phyloP scores from a whole-genome alignment of 2,797 vertebrate species.

The Tragelaphus oryx region DNA sequence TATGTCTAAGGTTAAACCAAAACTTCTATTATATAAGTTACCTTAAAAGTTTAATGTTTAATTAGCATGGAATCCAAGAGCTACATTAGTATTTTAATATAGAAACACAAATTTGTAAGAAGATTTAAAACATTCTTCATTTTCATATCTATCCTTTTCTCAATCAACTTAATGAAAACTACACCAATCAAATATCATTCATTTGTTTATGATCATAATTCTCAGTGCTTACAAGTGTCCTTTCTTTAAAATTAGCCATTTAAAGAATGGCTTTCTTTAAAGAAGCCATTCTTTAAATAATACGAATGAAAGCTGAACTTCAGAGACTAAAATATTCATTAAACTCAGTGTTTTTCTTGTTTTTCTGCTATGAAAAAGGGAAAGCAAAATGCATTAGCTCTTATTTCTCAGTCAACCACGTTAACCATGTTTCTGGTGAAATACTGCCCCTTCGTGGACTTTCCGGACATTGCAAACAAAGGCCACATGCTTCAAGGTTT shows the following conservation, averaged over 20 bases:
- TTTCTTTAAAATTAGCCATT: no score
- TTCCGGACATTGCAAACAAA: not conserved
- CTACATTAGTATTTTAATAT: not conserved
- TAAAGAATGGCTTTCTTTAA: no score
- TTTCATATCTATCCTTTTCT: not conserved
- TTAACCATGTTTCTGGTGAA: not conserved
- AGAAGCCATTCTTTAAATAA: not conserved
- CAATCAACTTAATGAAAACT: not conserved
- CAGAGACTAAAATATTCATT: not conserved
- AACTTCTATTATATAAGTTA: not conserved
- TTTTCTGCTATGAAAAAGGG: not conserved
- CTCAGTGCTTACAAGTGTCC: not conserved
- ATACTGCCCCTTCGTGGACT: conserved; percentile 49
- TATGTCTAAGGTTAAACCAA: not conserved
- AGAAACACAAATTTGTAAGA: not conserved
- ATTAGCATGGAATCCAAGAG: not conserved
- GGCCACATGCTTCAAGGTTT: not conserved
- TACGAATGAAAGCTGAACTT: not conserved
- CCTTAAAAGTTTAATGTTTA: not conserved
- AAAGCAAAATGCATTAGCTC: not conserved
- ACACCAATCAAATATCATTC: not conserved
- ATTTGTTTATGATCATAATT: not conserved
- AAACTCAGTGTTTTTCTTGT: not conserved
- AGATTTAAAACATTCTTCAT: not conserved
- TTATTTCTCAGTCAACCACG: not conserved